Evolutionary conservation across 2,888 invertebrate species (phyloP).

Genomic region (Asteroscopus sphinx): DNA sequence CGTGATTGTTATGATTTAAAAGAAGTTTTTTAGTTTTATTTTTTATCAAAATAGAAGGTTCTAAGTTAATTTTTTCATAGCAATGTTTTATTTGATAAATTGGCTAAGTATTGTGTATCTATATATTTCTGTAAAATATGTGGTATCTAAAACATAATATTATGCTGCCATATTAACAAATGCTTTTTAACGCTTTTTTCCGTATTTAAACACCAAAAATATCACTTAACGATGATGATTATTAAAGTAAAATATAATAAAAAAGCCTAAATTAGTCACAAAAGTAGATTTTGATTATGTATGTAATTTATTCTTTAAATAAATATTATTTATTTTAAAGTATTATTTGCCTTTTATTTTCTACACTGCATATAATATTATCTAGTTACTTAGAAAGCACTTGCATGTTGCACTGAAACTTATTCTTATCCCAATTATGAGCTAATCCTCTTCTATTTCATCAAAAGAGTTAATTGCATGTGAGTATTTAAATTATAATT

Average conservation of each 20-base stretch:
- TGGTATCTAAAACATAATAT: constrained; percentile 64
- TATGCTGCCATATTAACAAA: constrained; percentile 70
- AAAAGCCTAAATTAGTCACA: constrained; percentile 40
- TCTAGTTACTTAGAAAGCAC: constrained; percentile 36
- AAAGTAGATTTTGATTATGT: constrained; percentile 43
- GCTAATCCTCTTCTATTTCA: not conserved
- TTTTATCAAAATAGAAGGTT: too few species aligned
- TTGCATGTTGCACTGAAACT: constrained; percentile 45
- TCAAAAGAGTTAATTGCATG: constrained; percentile 31
- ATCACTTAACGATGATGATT: constrained; percentile 9
- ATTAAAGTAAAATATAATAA: constrained; percentile 4
- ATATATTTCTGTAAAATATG: constrained; percentile 15
- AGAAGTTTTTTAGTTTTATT: too few species aligned
- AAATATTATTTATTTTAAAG: constrained; percentile 65
- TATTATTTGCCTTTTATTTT: constrained; percentile 63
- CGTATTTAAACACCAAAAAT: constrained; percentile 28
- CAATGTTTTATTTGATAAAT: not conserved
- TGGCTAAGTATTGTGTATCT: not conserved
- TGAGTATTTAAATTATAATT: not conserved
- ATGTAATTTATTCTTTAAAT: constrained; percentile 54
- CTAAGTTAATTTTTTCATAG: too few species aligned
- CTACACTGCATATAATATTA: constrained; percentile 50
- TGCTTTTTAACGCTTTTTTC: constrained; percentile 78
- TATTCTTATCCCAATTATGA: not conserved
- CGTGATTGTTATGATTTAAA: too few species aligned